phyloP scores from a whole-genome alignment of 2,797 vertebrate species.

The Halcyon smyrnensis region DNA sequence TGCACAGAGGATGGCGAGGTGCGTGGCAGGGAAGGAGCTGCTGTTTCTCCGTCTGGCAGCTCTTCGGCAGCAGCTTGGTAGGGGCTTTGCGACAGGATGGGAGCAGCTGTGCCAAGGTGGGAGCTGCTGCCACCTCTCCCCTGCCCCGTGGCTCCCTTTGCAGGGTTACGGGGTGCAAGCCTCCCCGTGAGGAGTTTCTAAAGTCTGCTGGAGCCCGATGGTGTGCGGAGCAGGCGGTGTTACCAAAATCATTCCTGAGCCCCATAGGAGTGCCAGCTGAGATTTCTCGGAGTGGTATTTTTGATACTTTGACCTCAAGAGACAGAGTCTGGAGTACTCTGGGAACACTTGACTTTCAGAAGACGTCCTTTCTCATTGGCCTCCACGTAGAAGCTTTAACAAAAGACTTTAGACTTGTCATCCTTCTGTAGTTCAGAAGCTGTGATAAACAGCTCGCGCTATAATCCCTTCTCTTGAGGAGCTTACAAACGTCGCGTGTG shows the following conservation, averaged over 20 bases:
- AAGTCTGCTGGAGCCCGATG: neutral
- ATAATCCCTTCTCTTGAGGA: slow-evolving; percentile 29
- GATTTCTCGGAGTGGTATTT: neutral
- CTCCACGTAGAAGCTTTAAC: neutral
- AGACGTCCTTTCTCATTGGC: neutral
- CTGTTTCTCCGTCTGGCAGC: neutral
- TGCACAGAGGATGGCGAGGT: neutral
- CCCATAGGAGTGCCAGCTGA: fast-evolving
- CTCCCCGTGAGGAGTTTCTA: neutral
- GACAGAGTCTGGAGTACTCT: neutral
- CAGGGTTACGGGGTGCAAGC: neutral
- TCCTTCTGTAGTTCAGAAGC: slow-evolving; percentile 3
- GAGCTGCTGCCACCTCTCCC: neutral
- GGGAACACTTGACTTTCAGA: neutral
- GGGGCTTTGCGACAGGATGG: neutral
- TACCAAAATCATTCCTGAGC: neutral
- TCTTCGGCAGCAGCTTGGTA: neutral
- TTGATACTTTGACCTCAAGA: neutral
- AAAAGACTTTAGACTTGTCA: neutral
- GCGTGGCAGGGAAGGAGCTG: neutral
- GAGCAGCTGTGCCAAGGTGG: neutral
- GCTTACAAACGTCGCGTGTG: neutral
- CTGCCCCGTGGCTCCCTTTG: fast-evolving
- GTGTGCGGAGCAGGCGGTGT: fast-evolving
- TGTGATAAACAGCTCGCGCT: slow-evolving; percentile 3